Conservation (phyloP, 2,888 invertebrate species). For the Resseliella maxima region DNA sequence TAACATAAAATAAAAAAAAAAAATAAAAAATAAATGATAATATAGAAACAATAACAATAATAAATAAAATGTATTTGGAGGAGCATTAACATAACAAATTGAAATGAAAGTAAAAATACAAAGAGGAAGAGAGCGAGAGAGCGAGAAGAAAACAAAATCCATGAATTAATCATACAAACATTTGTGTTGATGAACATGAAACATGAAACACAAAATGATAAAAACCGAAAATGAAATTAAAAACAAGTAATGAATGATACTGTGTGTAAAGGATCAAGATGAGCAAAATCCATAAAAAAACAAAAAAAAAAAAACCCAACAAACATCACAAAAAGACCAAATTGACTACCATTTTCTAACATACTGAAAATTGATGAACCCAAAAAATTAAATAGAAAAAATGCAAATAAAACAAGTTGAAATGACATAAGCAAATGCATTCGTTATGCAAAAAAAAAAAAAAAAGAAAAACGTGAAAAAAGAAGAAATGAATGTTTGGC, state of each 20-base stretch:
- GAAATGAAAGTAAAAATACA: no score
- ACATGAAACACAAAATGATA: neutral
- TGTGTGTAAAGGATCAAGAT: neutral
- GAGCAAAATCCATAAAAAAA: neutral
- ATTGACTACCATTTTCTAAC: neutral
- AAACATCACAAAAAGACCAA: slow-evolving; percentile 7
- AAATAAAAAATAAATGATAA: neutral
- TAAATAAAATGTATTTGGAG: neutral
- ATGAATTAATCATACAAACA: neutral
- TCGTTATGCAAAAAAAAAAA: neutral
- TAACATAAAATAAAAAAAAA: no score
- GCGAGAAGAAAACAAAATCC: neutral
- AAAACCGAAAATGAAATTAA: neutral
- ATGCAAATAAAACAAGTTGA: neutral
- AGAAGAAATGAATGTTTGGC: neutral
- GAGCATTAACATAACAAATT: slow-evolving; percentile 18
- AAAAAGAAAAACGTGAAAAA: neutral
- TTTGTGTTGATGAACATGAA: neutral
- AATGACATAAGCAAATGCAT: neutral
- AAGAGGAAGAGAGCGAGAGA: no score
- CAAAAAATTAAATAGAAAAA: neutral
- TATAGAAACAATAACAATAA: slow-evolving; percentile 23
- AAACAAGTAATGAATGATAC: neutral
- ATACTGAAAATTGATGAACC: neutral
- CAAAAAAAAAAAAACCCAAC: neutral